Evolutionary conservation across 2,797 vertebrate species (phyloP).

Genomic region (Acropternis orthonyx): DNA sequence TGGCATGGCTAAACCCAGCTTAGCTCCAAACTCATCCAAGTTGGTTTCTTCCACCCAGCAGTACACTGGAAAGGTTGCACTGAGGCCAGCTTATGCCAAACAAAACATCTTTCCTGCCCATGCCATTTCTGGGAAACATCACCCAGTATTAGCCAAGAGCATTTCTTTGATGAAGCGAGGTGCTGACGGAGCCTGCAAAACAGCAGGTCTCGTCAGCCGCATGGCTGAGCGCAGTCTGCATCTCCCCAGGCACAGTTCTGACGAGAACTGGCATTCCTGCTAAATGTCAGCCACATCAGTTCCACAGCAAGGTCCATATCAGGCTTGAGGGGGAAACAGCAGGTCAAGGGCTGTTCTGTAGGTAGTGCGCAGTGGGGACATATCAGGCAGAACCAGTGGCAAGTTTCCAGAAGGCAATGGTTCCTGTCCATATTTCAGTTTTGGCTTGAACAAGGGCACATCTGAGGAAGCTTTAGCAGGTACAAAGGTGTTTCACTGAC

Average conservation of each 20-base stretch:
- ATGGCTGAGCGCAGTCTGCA: neutral
- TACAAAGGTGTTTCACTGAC: neutral
- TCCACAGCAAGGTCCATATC: neutral
- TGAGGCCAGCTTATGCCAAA: neutral
- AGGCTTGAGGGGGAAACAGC: neutral
- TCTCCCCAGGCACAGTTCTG: slow-evolving; percentile 32
- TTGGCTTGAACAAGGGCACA: neutral
- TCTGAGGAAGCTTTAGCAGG: neutral
- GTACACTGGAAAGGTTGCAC: neutral
- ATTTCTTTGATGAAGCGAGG: neutral
- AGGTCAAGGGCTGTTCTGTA: neutral
- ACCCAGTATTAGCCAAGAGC: neutral
- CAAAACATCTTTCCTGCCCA: neutral
- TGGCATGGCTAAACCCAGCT: neutral
- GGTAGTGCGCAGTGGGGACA: neutral
- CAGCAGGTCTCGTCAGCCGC: neutral
- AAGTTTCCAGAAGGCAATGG: neutral
- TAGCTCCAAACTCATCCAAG: neutral
- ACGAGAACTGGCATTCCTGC: neutral
- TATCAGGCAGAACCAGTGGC: neutral
- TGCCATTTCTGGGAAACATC: slow-evolving; percentile 3
- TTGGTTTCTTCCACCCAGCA: neutral
- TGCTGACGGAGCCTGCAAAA: slow-evolving; percentile 16
- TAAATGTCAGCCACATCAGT: slow-evolving; percentile 35
- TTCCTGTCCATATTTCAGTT: neutral